Evolutionary conservation across 2,113 vertebrate species (phyloP), one percentile per base, ranked within the genome.

Genomic region (Lichenostomus cassidix): DNA sequence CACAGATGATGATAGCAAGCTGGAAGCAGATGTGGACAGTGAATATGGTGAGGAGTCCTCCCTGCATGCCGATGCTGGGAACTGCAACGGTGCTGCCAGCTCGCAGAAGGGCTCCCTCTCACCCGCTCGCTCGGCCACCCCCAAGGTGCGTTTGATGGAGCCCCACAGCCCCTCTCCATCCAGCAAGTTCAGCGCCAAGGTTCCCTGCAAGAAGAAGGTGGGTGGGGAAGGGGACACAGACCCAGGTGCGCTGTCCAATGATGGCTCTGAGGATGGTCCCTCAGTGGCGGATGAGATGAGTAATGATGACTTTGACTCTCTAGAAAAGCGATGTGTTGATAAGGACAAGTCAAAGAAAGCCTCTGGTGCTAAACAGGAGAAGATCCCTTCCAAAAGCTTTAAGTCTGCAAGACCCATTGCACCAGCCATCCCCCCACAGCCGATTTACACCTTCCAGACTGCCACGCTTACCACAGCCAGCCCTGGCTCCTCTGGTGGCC

Each of bases 31-130:
- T 2, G 98, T 98, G 77, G 99, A 99, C 94, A 99, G 99, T 1
- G 99, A 99, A 94, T 99, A 98, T 0, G 99, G 99, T 1, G 99
- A 99, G 96, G 99, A 99, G 80, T 98, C 99, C 5, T 94, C 98
- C 60, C 98, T 99, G 68, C 99, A 99, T 3, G 77, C 98, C 0
- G 99, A 99, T 25, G 93, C 99, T 0, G 98, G 98, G 41, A 98
- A 97, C 97, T 99, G 99, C 98, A 99, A 99, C 0, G 99, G 99
- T 5, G 99, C 99, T 0, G 91, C 99, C 0, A 95, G 97, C 71
- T 98, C 99, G 9, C 99, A 99, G 68, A 99, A 99, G 97, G 99
- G 99, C 37, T 99, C 98, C 8, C 97, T 99, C n/a, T 99, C 99
- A 4, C 99, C 99, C 0, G 99, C 99, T 63, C 98, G 99, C 58